Percentiles rank a stretch among this genome's conserved stretches.
Evolutionary conservation across 1,140 invertebrate species (phyloP).

Genomic region (Halictus rubicundus): DNA sequence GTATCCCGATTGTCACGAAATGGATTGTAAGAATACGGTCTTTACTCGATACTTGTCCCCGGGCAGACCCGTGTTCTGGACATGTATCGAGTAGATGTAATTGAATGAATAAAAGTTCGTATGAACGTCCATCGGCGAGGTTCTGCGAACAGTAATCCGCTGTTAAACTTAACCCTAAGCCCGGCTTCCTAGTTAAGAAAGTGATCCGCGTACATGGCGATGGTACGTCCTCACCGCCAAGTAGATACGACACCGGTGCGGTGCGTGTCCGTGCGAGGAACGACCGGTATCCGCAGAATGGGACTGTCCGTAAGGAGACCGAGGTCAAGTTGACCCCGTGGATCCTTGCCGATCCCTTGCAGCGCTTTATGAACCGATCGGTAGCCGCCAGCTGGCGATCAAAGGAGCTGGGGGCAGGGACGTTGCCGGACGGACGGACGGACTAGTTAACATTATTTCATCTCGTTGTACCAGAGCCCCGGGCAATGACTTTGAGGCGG

Average conservation of each 20-base stretch:
- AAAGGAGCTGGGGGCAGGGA: background rate
- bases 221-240: background rate
- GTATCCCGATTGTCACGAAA: no score
- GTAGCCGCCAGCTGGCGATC: background rate
- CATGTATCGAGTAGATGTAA: no score
- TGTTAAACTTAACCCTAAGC: background rate
- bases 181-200: slow-evolving; percentile 2
- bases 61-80: no score
- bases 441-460: slow-evolving; percentile 17
- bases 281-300: slow-evolving; percentile 1
- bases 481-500: slow-evolving; percentile 70
- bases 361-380: slow-evolving; percentile 18
- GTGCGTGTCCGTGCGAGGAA: background rate
- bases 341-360: slow-evolving; percentile 8
- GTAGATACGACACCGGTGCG: background rate
- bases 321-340: slow-evolving; percentile 18
- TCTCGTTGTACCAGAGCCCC: slow-evolving; percentile 68
- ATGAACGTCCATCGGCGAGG: background rate
- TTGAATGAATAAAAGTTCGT: no score
- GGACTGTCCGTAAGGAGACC: background rate
- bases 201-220: background rate
- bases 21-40: no score
- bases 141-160: background rate
- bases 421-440: background rate
- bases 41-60: no score